Conservation (phyloP, 2,888 invertebrate genomes). For the Norana najaformis region DNA sequence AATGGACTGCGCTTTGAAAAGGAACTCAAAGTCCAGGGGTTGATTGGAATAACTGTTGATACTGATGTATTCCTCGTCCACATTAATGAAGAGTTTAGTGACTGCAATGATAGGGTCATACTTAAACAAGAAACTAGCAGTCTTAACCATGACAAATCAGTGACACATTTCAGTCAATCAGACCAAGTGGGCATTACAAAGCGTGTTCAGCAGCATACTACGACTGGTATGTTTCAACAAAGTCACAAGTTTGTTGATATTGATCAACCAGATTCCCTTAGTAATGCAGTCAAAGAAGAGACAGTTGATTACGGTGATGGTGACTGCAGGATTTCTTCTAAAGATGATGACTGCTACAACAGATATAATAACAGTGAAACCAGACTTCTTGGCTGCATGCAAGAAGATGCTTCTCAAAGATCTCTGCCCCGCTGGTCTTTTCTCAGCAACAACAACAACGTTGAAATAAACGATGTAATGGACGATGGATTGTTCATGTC, state of each 20-base stretch:
- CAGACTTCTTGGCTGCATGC: background rate
- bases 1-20: constrained; percentile 34
- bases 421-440: background rate
- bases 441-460: background rate
- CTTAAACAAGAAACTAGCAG: background rate
- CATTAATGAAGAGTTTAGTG: constrained; percentile 29
- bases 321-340: background rate
- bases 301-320: background rate
- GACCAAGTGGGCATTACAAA: background rate
- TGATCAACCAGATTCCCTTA: background rate
- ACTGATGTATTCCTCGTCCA: constrained; percentile 39
- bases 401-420: background rate
- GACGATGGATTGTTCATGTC: background rate
- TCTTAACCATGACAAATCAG: background rate
- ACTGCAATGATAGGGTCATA: background rate
- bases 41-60: constrained; percentile 38
- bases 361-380: background rate
- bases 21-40: constrained; percentile 35
- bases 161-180: background rate
- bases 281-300: background rate
- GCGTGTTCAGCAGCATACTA: background rate
- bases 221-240: background rate
- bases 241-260: background rate
- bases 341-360: background rate
- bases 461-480: background rate